phyloP scores from a whole-genome alignment of 2,888 invertebrate species.

The Oxycera nigricornis region DNA sequence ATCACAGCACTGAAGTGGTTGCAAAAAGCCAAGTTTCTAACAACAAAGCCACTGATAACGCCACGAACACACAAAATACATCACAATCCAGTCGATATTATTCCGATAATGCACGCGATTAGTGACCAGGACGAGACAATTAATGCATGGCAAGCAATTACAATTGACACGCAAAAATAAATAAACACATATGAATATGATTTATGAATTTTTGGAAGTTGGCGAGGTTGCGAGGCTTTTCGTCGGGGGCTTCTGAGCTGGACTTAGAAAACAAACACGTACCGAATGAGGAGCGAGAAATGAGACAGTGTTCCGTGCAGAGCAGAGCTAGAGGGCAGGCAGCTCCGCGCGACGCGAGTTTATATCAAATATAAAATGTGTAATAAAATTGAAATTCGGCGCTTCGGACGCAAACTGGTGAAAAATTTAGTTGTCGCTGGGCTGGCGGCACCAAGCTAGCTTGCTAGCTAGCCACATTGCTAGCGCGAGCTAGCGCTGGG shows the following conservation, averaged over 20 bases:
- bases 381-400: constrained; percentile 39
- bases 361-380: constrained; percentile 37
- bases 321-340: constrained; percentile 34
- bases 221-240: not conserved
- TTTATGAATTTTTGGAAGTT: not conserved
- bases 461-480: constrained; percentile 25
- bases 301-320: constrained; percentile 27
- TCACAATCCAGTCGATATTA: constrained; percentile 27
- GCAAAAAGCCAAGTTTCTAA: constrained; percentile 16
- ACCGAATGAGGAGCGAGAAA: constrained; percentile 34
- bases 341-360: constrained; percentile 38
- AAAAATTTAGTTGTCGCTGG: constrained; percentile 25
- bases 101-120: constrained; percentile 33
- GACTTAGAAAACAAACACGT: constrained; percentile 31
- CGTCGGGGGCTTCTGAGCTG: not conserved
- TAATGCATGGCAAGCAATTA: not conserved
- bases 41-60: constrained; percentile 32
- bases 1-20: constrained; percentile 20
- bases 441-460: constrained; percentile 32
- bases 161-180: not conserved
- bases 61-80: constrained; percentile 37
- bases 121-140: not conserved
- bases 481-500: not conserved
- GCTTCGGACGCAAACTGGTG: constrained; percentile 32
- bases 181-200: not conserved